These are phyloP conservation scores for Manis crassicaudata DNA, from an alignment of 2,797 vertebrate species.

Conservation along the genomic window DNA sequence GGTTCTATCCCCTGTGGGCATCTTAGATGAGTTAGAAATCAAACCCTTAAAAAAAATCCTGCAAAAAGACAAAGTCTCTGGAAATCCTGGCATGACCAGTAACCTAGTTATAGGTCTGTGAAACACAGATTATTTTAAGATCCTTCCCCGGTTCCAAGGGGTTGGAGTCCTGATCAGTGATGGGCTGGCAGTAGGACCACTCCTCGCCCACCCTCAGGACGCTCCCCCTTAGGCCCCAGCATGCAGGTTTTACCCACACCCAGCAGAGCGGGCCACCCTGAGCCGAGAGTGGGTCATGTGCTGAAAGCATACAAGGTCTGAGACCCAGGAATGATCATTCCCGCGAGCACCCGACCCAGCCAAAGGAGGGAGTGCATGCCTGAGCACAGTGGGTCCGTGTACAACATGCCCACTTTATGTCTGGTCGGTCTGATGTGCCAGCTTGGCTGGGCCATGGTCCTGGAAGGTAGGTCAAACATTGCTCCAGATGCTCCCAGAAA, in stretches of 20 bases:
- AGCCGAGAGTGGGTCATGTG: fast-evolving
- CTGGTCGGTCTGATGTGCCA: fast-evolving
- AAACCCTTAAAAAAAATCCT: background rate
- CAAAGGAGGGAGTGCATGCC: fast-evolving
- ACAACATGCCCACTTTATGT: fast-evolving
- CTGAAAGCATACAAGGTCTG: background rate
- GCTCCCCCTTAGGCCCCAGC: background rate
- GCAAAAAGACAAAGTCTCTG: background rate
- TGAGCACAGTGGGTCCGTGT: fast-evolving
- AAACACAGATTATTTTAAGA: background rate
- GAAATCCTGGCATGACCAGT: background rate
- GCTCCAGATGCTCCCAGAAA: background rate
- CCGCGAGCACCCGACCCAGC: too few species aligned
- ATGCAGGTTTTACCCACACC: too few species aligned
- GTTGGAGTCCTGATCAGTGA: fast-evolving
- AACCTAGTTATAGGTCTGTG: fast-evolving
- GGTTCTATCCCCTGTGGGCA: fast-evolving
- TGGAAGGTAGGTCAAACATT: too few species aligned
- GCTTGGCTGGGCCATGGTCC: background rate
- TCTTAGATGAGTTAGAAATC: background rate
- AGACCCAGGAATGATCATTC: fast-evolving
- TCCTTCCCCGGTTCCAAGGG: fast-evolving
- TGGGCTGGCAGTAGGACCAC: fast-evolving
- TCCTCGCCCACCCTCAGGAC: fast-evolving
- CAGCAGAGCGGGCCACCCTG: fast-evolving